Base-by-base conservation (phyloP, 2,113 vertebrate species). In the Entelurus aequoreus region DNA sequence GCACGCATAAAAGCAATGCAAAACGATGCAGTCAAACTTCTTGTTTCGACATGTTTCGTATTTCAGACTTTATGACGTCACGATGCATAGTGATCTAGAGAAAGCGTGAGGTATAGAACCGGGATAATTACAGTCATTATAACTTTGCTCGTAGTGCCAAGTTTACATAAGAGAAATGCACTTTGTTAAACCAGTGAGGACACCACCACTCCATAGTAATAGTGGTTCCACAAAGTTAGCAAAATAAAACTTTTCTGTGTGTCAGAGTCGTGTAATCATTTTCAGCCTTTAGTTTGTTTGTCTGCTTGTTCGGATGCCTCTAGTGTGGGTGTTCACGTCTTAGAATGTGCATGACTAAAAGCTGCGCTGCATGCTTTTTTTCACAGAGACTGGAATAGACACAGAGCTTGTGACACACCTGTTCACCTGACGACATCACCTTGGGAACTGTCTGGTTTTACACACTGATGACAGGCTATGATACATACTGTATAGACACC, bases 341-440 rank as follows among this genome's bases (percentile, higher is more conserved):
- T 67, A 80, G 82, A 82, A 84, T 84, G 68, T 0, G 6, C 54
- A 63, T 84, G 86, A 86, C 76, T 84, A 63, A 76, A 28, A 69
- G 16, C 59, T 66, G 51, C n/a, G 14, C 21, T n/a, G 38, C 63
- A 55, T 8, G 8, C 37, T 11, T 10, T 5, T 28, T 35, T 36
- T 73, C 1, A 2, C 11, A 52, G 28, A 21, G 36, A 14, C 42
- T 0, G 60, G 48, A 58, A 56, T 44, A 68, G 60, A 78, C 69
- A 49, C 48, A 74, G 8, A 62, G 54, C 66, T 56, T 15, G 16
- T 73, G 54, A 67, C 63, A 72, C 79, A 83, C 72, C 72, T 83
- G 66, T 66, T 73, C 48, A 40, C 55, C 63, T 6, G 42, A 46
- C 57, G 37, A 46, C 57, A 65, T 79, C 81, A 81, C 64, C 65